Conservation (phyloP, 2,888 invertebrate genomes). For the Dasypolia templi region DNA sequence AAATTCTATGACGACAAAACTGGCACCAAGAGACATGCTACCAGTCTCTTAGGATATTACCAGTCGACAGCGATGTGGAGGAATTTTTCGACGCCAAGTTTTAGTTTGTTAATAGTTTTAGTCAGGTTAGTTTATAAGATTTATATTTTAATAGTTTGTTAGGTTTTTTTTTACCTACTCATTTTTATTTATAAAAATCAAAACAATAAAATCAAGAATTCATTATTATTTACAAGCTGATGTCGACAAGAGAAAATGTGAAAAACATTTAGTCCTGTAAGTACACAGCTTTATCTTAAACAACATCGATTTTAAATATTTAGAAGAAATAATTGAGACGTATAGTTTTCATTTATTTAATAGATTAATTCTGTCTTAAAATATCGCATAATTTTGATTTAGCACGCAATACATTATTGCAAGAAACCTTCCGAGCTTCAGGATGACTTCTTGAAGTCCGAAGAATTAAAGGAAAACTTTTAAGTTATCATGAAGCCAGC, state of each 20-base stretch:
- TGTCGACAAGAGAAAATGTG: constrained; percentile 25
- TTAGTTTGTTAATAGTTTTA: too few species aligned
- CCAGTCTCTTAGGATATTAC: too few species aligned
- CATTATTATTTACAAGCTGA: constrained; percentile 29
- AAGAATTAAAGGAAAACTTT: constrained; percentile 17
- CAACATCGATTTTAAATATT: too few species aligned
- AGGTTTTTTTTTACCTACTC: too few species aligned
- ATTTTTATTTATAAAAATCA: too few species aligned
- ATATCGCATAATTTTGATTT: background rate
- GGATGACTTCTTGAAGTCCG: background rate
- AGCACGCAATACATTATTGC: constrained; percentile 34
- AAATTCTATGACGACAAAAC: background rate
- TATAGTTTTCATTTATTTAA: background rate
- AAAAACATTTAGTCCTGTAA: constrained; percentile 33
- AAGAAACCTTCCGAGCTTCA: background rate
- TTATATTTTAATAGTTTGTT: too few species aligned
- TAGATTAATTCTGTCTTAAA: background rate
- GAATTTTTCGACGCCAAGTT: too few species aligned
- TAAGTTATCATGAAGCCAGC: constrained; percentile 19
- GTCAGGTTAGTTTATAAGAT: too few species aligned
- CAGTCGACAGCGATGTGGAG: too few species aligned
- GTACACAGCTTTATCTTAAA: constrained; percentile 5
- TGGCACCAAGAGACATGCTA: too few species aligned
- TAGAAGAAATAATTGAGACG: too few species aligned
- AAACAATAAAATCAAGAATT: background rate